Base-by-base conservation (phyloP, 1,140 invertebrate genomes). In the Polypedilum vanderplanki region DNA sequence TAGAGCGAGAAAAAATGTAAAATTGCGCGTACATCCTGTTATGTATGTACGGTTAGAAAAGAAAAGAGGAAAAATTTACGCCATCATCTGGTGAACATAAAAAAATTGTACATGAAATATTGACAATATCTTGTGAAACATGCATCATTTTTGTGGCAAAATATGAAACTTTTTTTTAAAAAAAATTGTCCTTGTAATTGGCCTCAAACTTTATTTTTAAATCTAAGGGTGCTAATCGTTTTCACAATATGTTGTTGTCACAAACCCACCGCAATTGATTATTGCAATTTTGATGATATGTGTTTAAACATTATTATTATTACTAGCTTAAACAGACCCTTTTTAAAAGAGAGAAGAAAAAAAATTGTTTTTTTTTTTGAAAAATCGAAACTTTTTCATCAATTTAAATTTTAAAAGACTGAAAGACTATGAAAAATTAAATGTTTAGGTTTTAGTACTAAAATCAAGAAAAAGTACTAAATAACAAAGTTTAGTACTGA, bases 61-160 rank as follows among this genome's bases (percentile, higher is more conserved):
- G 64, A 4, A 70, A 18, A 70, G 8, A 20, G 18, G 17, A 18
- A 70, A 33, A 33, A 33, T 33, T 33, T 33, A 33, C 24, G 24
- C 24, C 24, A 33, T 70, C 65, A 70, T 70, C 65, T 70, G 65
- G 65, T 22, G 46, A 57, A 57, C 46, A 57, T 57, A 57, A 57
- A 57, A 57, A 70, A 67, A n/a, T n/a, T 20, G 17, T 70, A 18
- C 65, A 70, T 70, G 65, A 70, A 70, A 70, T 70, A 70, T 70
- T 70, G 65, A 70, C 65, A 20, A 70, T 70, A 70, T 70, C 65
- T 70, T 70, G 17, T 9, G 9, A 70, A 70, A 70, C 17, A 70
- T 70, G 65, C 65, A 70, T 70, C 65, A 70, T 57, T n/a, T 15
- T 70, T 33, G 24, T 33, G 17, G 17, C 65, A 70, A 22, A 7